Evolutionary conservation across 2,797 vertebrate genomes (phyloP), one percentile per base, ranked within the genome.

Genomic region (Darevskia nairensis): DNA sequence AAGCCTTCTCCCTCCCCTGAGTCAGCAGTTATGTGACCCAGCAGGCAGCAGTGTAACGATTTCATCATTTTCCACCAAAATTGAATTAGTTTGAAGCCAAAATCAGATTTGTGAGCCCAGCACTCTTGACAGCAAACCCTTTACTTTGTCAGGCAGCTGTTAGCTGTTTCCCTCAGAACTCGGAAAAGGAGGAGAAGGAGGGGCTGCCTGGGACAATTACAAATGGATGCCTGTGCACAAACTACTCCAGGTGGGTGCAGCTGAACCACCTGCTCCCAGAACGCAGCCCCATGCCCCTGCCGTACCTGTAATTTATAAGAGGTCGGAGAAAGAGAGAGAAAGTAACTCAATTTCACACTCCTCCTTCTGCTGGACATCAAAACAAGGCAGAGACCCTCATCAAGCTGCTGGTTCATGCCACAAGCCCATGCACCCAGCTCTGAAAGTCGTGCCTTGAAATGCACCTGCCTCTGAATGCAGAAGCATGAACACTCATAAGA

Each of bases 111-210:
- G 94, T 1, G 69, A 92, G 93, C 93, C 94, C 92, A 90, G 93
- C 77, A 71, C 93, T 94, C 93, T 93, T 95, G 95, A 96, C 94
- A 94, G 94, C 95, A 95, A 95, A 93, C 95, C 93, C 95, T 95
- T 96, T 95, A 95, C 93, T 93, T 93, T 94, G 95, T 96, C 95
- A 96, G 94, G 94, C 96, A 96, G 95, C 96, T 96, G 95, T 94
- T 96, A 93, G 95, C 92, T 91, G 91, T 93, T 95, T 96, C 91
- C 86, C 91, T 90, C 13, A 0, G 90, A 93, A 88, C 76, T 0
- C 84, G 35, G 91, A 83, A 50, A 83, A 92, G 23, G 0, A 83
- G 1, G 25, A 41, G 80, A 11, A 59, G 91, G 79, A 89, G 87
- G 86, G 25, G 68, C 50, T 68, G 86, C 84, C 91, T 86, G 21